Percentiles rank a stretch among this genome's conserved stretches.
These are phyloP conservation scores for Tokudaia tokunoshimensis DNA, from an alignment of 2,797 vertebrate species.

Conservation along the genomic window DNA sequence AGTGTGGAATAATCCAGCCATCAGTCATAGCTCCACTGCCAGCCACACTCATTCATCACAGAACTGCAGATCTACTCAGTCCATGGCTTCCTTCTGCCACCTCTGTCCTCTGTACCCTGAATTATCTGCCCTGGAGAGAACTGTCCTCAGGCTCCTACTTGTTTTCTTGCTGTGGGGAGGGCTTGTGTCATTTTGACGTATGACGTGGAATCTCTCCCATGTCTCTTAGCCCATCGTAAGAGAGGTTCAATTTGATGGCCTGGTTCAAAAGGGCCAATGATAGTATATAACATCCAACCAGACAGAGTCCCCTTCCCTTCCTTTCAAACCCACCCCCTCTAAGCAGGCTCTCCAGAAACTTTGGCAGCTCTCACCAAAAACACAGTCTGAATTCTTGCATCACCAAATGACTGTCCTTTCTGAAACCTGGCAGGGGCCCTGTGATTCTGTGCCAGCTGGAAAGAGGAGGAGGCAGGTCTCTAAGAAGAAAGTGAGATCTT, in stretches of 20 bases:
- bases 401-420: slow-evolving; percentile 58
- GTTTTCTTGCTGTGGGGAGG: neutral
- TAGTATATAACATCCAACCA: slow-evolving; percentile 65
- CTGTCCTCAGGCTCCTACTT: neutral
- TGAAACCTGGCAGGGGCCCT: slow-evolving; percentile 22
- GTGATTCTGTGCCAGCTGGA: slow-evolving; percentile 36
- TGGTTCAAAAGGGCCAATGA: slow-evolving; percentile 64
- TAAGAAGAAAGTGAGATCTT: slow-evolving; percentile 55
- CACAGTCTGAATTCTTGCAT: slow-evolving; percentile 70
- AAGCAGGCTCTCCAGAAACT: slow-evolving; percentile 61
- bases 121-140: slow-evolving; percentile 56
- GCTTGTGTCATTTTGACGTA: slow-evolving; percentile 62
- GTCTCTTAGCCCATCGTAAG: slow-evolving; percentile 62
- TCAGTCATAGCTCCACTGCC: neutral
- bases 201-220: slow-evolving; percentile 72
- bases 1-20: neutral
- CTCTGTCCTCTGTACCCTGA: neutral
- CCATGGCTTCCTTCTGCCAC: neutral
- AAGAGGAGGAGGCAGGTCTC: slow-evolving; percentile 40
- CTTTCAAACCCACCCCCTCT: slow-evolving; percentile 40
- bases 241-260: slow-evolving; percentile 70
- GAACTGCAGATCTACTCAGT: neutral
- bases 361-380: slow-evolving; percentile 73
- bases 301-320: slow-evolving; percentile 30
- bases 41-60: neutral